Base-by-base conservation (phyloP, 2,113 vertebrate species). In the Myotis brandtii region DNA sequence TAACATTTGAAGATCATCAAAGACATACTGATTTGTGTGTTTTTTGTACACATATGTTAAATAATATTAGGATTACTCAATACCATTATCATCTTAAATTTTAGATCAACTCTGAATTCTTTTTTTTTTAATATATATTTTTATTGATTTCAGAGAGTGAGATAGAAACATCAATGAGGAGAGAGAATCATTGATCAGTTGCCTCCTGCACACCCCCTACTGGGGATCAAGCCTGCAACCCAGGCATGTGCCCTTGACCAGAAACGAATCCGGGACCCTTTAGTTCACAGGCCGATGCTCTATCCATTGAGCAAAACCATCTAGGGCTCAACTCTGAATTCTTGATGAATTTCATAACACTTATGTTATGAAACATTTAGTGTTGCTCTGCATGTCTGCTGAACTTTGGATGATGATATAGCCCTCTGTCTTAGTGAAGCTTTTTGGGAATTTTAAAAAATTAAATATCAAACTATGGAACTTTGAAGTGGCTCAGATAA, bases 1-100 rank as follows among this genome's bases (percentile, higher is more conserved):
- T 62, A 90, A 79, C n/a, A 56, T 83, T 66, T 67, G 32, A 89
- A 76, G 30, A 46, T 67, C 34, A 75, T 87, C 34, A 87, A 91
- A 72, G 30, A 46, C 9, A 66, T 82, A 48, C 81, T 64, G 16
- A 52, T 52, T 72, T 67, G 3, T 34, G 56, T 59, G 56, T 70
- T 73, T 54, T 16, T 52, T 73, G 70, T 72, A 43, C 20, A 75
- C 18, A 59, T 88, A 40, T 23, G 3, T 92, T 88, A 69, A 83
- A 83, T 87, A n/a, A 82, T 30, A 83, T 43, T 50, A 70, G 40
- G n/a, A 82, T 76, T 70, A 83, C n/a, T 88, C 32, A 30, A 30
- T 52, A n/a, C 23, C 50, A 69, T 2, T 21, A 50, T 27, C 21
- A 40, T 16, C 37, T 92, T 83, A 92, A 62, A 72, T 80, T 72